A percentile compares a stretch with the other conserved stretches of the same genome.
Conservation (phyloP, 1,140 invertebrate species). For the Euwallacea fornicatus region DNA sequence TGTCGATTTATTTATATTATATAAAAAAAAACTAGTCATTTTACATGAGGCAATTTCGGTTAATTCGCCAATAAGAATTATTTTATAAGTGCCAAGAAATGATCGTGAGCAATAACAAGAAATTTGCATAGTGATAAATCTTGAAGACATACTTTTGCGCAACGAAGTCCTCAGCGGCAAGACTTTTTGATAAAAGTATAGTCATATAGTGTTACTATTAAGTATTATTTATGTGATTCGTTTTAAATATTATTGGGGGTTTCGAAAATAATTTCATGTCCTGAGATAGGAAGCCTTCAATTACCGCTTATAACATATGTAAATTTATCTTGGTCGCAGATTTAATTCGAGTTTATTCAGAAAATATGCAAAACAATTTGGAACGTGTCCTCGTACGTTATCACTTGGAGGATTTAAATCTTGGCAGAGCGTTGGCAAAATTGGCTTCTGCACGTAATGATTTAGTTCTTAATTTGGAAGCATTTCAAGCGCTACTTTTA, state of each 20-base stretch:
- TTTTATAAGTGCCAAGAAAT: no score
- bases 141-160: no score
- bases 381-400: constrained; percentile 34
- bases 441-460: constrained; percentile 9
- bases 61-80: no score
- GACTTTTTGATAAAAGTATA: constrained; percentile 12
- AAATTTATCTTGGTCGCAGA: constrained; percentile 45
- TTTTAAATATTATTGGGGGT: constrained; percentile 27
- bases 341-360: constrained; percentile 45
- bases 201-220: constrained; percentile 32
- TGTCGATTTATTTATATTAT: no score
- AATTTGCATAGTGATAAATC: no score
- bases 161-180: no score
- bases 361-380: constrained; percentile 44
- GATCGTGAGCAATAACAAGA: no score
- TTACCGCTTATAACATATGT: constrained; percentile 41
- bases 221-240: constrained; percentile 32
- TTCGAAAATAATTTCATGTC: constrained; percentile 22
- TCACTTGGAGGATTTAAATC: constrained; percentile 31
- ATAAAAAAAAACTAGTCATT: no score
- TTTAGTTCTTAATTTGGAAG: constrained; percentile 11
- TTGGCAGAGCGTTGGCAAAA: constrained; percentile 18
- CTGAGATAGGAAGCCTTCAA: constrained; percentile 27
- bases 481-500: no score
- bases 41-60: no score